Evolutionary conservation across 2,113 vertebrate genomes (phyloP).

Genomic region (Leptocoma aspasia): DNA sequence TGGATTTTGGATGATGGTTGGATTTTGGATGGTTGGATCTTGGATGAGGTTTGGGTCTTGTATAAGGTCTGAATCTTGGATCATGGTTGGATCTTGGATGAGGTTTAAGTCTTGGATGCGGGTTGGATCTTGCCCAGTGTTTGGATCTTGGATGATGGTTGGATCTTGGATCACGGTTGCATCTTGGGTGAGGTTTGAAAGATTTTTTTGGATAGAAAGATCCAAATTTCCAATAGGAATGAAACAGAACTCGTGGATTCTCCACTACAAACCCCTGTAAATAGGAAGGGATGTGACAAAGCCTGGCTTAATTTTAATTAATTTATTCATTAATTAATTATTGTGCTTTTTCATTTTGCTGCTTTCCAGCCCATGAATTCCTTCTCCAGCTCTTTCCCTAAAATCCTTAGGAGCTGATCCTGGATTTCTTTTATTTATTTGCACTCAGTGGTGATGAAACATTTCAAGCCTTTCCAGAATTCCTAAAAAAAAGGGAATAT

Average conservation of each 20-base stretch:
- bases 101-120: rapidly evolving
- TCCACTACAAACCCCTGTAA: background rate
- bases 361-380: background rate
- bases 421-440: background rate
- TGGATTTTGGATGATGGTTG: background rate
- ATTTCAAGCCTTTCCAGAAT: background rate
- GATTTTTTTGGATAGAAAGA: background rate
- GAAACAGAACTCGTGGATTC: background rate
- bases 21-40: background rate
- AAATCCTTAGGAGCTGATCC: background rate
- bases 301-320: background rate
- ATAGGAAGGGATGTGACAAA: background rate
- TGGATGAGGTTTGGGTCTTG: background rate
- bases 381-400: background rate
- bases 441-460: background rate
- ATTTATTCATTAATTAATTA: background rate
- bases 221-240: rapidly evolving
- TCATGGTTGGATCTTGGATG: background rate
- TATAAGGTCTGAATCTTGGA: rapidly evolving
- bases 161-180: no score
- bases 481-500: background rate
- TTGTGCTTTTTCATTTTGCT: background rate
- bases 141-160: background rate
- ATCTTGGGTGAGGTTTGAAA: background rate
- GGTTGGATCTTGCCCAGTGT: no score